Base-by-base conservation (phyloP, 2,888 invertebrate species). In the Habroteleia sp. region DNA sequence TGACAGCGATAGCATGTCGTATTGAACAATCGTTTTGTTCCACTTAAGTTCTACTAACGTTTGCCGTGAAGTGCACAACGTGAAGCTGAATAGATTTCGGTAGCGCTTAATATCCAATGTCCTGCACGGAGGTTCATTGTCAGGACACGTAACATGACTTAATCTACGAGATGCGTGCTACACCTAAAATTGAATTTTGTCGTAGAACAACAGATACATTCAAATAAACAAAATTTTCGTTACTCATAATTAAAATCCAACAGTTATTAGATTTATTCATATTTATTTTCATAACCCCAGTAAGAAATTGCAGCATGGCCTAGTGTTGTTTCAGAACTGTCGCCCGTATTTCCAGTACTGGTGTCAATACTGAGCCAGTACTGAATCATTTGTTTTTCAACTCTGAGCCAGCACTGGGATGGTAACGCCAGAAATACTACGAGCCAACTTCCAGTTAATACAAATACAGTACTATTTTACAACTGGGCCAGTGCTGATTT, bases 91-190 rank as follows among this genome's bases (percentile, higher is more conserved):
- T 66, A 60, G 48, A 60, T 41, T 74, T 48, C 33, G 3, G 60
- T 54, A 48, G 52, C 66, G 48, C 13, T 58, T 60, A 74, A 74
- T 73, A 74, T 48, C 41, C 73, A 33, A 48, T 74, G 73, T 74
- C 62, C 54, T 60, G 66, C 66, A 60, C 14, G 33, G 46, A 44
- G 52, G 44, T 68, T 63, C 60, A 56, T 44, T 58, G 66, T 63
- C 41, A 62, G 44, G 41, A 62, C 58, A 68, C 44, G 63, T 31
- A 33, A 56, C 60, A 63, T 20, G 27, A 39, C 10, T 50, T 42
- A 27, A 65, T 74, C 35, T 69, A 50, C 58, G n/a, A n/a, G n/a
- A 50, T 46, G 17, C 31, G 17, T 29, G 50, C 23, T 20, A 65
- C 65, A 69, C 60, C 37, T 54, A 31, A 44, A 63, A 74, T 68